Evolutionary conservation across 2,113 vertebrate species (phyloP).

Genomic region (Pygoscelis antarcticus): DNA sequence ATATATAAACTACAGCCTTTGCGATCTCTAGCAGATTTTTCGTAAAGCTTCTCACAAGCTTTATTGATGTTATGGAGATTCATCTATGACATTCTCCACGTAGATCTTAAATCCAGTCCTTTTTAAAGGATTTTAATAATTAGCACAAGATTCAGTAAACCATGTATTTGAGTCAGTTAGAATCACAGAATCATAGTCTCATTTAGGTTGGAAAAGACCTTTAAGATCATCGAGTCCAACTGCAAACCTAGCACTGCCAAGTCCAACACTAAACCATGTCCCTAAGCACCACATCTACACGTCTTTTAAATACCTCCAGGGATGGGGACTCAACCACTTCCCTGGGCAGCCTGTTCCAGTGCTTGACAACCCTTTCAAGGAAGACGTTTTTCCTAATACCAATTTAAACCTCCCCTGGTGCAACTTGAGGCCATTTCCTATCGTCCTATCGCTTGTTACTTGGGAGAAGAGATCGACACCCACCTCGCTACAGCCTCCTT

Average conservation of each 20-base stretch:
- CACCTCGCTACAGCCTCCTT: too few relatives aligned
- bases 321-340: too few relatives aligned
- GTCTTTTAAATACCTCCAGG: not conserved
- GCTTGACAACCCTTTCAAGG: fast-evolving
- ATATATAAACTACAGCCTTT: not conserved
- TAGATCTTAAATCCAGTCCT: not conserved
- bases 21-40: not conserved
- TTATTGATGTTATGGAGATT: not conserved
- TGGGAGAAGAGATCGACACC: not conserved
- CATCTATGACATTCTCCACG: not conserved
- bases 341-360: not conserved
- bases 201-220: not conserved
- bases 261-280: not conserved
- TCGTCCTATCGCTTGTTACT: too few relatives aligned
- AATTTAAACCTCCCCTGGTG: not conserved
- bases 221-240: not conserved
- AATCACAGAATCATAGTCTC: not conserved
- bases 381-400: not conserved
- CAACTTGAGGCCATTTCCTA: not conserved
- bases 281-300: not conserved
- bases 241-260: not conserved
- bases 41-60: not conserved
- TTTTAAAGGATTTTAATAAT: not conserved
- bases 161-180: not conserved
- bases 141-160: not conserved